Evolutionary conservation across 1,140 invertebrate genomes (phyloP), one percentile per base, ranked within the genome.

Genomic region (Leptinotarsa defecta): DNA sequence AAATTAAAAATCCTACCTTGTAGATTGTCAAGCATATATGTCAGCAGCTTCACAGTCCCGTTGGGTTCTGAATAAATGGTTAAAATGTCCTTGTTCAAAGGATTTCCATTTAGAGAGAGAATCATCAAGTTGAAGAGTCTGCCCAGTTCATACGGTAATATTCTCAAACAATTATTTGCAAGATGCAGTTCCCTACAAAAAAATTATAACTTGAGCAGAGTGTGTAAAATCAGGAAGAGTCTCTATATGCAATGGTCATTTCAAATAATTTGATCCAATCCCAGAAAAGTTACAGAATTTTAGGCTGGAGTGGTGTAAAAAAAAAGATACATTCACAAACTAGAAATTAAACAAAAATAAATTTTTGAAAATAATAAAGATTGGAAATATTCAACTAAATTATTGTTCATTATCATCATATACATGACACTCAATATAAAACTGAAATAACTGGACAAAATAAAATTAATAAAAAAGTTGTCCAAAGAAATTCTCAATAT

Each of bases 111-210:
- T 79, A 99, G 89, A 79, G 95, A 96, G 82, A 95, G 87, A 83
- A 94, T 89, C 87, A 97, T 94, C 78, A 99, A 89, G 87, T 98
- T 96, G 87, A 99, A 99, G 77, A 99, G 90, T 87, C 98, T 98
- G 78, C 98, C 98, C 81, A 99, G 89, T 87, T 99, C 97, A 87
- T 95, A 98, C 3, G 98, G 98, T 82, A 99, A 89, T 78, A 94
- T 92, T 68, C 97, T 90, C 77, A 99, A 89, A 84, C 92, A 93
- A 88, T 99, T 99, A 88, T 99, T 93, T 86, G 95, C 96, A 71
- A 99, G 89, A 81, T 96, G 91, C 79, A 99, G 89, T 88, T 99
- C 97, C 87, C 95, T 95, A 87, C 22, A 91, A 91, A 71, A 27
- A 70, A 20, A 62, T 73, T 22, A 48, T 43, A 75, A n/a, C 13